Conservation (phyloP, 2,888 invertebrate genomes). For the Phrixothrix hirtus region DNA sequence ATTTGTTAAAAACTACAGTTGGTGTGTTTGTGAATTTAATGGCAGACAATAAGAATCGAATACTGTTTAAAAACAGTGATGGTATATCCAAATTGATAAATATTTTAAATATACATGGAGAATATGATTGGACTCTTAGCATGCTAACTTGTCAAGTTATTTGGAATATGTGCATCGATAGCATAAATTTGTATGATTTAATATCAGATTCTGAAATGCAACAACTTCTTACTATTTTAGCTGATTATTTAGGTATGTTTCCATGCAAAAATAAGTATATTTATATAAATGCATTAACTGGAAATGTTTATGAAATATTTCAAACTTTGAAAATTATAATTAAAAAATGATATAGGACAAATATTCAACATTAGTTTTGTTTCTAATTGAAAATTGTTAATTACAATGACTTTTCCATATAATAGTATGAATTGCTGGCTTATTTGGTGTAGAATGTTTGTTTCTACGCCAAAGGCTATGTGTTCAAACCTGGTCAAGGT, state of each 20-base stretch:
- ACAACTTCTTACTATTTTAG: constrained; percentile 59
- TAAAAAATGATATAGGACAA: too few relatives aligned
- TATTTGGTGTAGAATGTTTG: too few relatives aligned
- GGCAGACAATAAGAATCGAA: constrained; percentile 62
- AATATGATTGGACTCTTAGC: constrained; percentile 70
- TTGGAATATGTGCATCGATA: constrained; percentile 71
- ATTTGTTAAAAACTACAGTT: constrained; percentile 74
- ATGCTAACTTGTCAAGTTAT: constrained; percentile 74
- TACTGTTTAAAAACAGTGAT: constrained; percentile 58
- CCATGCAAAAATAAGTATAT: too few relatives aligned
- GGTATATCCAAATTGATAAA: constrained; percentile 61
- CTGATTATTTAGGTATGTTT: constrained; percentile 60
- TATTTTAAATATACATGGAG: constrained; percentile 62
- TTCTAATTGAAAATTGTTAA: too few relatives aligned
- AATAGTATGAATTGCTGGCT: too few relatives aligned
- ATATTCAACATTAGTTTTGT: too few relatives aligned
- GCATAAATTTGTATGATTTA: constrained; percentile 56
- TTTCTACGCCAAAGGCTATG: too few relatives aligned
- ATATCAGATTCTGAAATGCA: constrained; percentile 60
- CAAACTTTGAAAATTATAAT: too few relatives aligned
- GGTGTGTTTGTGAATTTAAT: constrained; percentile 83
- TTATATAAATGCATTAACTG: too few relatives aligned
- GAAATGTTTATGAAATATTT: too few relatives aligned
- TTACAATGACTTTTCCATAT: too few relatives aligned
- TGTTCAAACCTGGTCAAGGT: too few relatives aligned